Conservation (phyloP, 2,797 vertebrate species). For the Sebastes hopkinsi region DNA sequence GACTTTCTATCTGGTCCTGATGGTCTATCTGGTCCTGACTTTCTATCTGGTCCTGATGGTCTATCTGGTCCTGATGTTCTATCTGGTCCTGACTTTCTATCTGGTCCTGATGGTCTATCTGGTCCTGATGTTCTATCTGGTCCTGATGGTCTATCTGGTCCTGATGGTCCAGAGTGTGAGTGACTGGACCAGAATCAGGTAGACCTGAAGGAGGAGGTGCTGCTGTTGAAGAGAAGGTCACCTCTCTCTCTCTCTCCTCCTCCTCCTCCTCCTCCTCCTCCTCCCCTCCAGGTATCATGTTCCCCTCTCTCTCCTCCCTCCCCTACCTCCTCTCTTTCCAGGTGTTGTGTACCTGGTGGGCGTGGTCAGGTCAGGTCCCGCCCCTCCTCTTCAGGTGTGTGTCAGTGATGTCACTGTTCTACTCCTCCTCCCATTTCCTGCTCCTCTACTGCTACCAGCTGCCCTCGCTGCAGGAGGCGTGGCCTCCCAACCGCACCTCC, state of each 20-base stretch:
- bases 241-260: too few relatives aligned
- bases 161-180: too few relatives aligned
- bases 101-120: too few relatives aligned
- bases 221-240: not conserved
- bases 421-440: slow-evolving; percentile 90
- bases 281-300: slow-evolving; percentile 87
- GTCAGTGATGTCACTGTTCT: slow-evolving; percentile 91
- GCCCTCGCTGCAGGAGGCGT: slow-evolving; percentile 89
- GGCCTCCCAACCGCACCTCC: slow-evolving; percentile 42
- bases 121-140: too few relatives aligned
- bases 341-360: slow-evolving; percentile 94
- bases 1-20: too few relatives aligned
- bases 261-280: too few relatives aligned
- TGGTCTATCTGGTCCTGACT: too few relatives aligned
- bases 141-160: too few relatives aligned
- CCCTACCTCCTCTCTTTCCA: slow-evolving; percentile 94
- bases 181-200: too few relatives aligned
- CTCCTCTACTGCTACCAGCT: slow-evolving; percentile 94
- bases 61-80: too few relatives aligned
- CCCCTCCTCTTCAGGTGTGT: slow-evolving; percentile 91
- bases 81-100: too few relatives aligned
- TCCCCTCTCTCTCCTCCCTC: slow-evolving; percentile 92
- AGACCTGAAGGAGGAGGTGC: not conserved
- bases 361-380: slow-evolving; percentile 89
- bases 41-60: too few relatives aligned